A percentile compares a stretch with the other conserved stretches of the same genome.
Evolutionary conservation across 2,113 vertebrate genomes (phyloP).

Genomic region (Hippocampus zosterae): DNA sequence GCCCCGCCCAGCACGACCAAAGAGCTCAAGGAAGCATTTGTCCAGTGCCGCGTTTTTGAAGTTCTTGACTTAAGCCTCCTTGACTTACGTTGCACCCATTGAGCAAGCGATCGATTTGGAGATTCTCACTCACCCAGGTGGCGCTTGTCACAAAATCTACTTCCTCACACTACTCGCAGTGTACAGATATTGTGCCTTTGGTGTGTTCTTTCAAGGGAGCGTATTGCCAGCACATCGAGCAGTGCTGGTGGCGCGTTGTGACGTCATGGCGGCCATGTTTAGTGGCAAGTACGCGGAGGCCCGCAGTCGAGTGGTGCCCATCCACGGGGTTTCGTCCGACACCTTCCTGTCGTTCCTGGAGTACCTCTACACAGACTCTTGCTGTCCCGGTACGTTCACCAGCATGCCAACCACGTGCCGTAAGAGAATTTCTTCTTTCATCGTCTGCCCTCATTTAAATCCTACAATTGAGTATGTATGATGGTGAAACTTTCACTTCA

Average conservation of each 20-base stretch:
- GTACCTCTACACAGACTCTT: conserved; percentile 94
- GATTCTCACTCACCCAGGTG: too few relatives aligned
- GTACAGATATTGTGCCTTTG: not conserved
- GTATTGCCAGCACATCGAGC: conserved; percentile 89
- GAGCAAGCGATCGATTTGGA: not conserved
- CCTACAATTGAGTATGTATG: conserved; percentile 4
- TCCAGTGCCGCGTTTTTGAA: not conserved
- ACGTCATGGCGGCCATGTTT: conserved; percentile 98
- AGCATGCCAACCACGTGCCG: conserved; percentile 6
- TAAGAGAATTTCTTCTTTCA: not conserved
- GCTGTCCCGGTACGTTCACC: conserved; percentile 85
- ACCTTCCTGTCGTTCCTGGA: conserved; percentile 95
- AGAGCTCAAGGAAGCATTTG: not conserved
- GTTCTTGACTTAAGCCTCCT: not conserved
- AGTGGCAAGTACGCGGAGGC: conserved; percentile 93
- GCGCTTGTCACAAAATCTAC: not conserved
- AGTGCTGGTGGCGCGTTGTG: conserved; percentile 89
- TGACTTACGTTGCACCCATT: not conserved
- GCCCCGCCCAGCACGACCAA: not conserved
- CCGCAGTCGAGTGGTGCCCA: conserved; percentile 85
- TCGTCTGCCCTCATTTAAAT: conserved; percentile 22
- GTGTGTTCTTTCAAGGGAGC: conserved; percentile 70
- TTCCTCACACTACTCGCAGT: not conserved
- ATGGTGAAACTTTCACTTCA: conserved; percentile 8
- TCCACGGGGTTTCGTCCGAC: conserved; percentile 91